Evolutionary conservation across 2,113 vertebrate species (phyloP).

Genomic region (Electrona antarctica): DNA sequence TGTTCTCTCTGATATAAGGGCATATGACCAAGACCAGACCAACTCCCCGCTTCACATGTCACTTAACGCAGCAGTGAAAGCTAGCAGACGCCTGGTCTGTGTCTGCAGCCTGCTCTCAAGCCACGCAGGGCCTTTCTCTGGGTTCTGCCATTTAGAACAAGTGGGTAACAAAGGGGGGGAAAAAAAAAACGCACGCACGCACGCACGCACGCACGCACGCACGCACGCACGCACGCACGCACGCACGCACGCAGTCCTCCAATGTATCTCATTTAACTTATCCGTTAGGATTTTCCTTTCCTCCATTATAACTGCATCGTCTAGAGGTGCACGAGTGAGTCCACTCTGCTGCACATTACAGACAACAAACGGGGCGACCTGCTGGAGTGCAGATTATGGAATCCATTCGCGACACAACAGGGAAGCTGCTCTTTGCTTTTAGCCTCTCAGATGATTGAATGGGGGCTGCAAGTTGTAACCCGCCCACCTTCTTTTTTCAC

Average conservation of each 20-base stretch:
- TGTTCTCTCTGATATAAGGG: constrained; percentile 15
- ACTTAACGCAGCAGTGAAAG: constrained; percentile 59
- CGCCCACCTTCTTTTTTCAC: constrained; percentile 22
- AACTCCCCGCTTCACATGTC: constrained; percentile 62
- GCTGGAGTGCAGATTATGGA: constrained; percentile 35
- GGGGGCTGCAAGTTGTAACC: constrained; percentile 13
- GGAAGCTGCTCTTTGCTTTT: constrained; percentile 14
- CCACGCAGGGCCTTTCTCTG: constrained; percentile 41
- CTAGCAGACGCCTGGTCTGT: constrained; percentile 56
- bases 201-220: background rate
- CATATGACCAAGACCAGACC: constrained; percentile 43
- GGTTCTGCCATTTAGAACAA: background rate
- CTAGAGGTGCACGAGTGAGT: constrained; percentile 27
- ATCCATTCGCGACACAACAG: constrained; percentile 38
- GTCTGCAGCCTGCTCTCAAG: constrained; percentile 54
- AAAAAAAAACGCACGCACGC: background rate
- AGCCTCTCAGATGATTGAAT: constrained; percentile 19
- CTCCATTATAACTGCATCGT: background rate
- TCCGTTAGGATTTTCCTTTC: background rate
- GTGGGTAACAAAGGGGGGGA: constrained; percentile 15
- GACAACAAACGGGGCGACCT: constrained; percentile 46
- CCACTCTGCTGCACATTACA: constrained; percentile 30
- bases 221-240: background rate
- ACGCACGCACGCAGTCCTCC: constrained; percentile 19
- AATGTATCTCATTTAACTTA: constrained; percentile 18